These are phyloP conservation scores for Myiopsitta monachus DNA, from an alignment of 2,113 vertebrate genomes.

Conservation along the genomic window DNA sequence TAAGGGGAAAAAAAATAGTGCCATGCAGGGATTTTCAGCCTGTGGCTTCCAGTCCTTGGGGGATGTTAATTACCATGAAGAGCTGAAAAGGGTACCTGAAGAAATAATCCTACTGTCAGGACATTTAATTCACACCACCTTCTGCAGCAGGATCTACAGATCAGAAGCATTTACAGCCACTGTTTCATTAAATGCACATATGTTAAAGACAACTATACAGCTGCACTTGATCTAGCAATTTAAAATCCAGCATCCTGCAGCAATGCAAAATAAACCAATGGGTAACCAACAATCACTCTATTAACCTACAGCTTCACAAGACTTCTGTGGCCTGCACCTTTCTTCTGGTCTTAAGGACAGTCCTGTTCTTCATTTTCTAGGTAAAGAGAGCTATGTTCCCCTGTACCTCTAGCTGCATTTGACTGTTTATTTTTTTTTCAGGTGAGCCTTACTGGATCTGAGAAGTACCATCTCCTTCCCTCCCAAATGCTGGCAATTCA, in stretches of 20 bases:
- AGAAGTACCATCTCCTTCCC: background rate
- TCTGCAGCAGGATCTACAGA: background rate
- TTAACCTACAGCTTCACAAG: background rate
- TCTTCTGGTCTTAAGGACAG: background rate
- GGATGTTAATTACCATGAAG: background rate
- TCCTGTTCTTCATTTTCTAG: background rate
- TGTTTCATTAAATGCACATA: background rate
- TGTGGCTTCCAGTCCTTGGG: background rate
- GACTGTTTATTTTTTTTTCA: background rate
- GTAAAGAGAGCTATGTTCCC: background rate
- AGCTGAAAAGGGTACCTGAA: background rate
- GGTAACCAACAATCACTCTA: background rate
- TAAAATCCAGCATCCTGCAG: background rate
- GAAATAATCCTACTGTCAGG: background rate
- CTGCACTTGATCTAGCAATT: background rate
- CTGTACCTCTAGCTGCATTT: background rate
- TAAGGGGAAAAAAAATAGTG: background rate
- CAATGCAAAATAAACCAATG: background rate
- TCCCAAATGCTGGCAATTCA: background rate
- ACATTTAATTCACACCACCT: background rate
- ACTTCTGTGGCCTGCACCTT: background rate
- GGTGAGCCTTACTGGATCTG: background rate
- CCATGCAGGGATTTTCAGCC: background rate
- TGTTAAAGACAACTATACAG: background rate
- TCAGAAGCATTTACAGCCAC: background rate